phyloP scores from a whole-genome alignment of 2,888 invertebrate species.

The Tuta absoluta region DNA sequence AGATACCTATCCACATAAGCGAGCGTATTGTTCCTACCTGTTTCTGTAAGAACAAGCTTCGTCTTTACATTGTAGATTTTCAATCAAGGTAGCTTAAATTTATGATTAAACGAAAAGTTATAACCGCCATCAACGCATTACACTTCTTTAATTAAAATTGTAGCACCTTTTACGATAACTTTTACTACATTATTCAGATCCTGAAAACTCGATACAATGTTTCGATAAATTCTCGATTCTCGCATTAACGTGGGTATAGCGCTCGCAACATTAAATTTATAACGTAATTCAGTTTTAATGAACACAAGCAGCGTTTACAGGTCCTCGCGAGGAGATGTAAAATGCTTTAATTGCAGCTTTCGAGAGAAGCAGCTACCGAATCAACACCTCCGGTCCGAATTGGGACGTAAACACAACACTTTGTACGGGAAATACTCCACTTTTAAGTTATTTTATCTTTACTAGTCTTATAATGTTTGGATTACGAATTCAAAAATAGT shows the following conservation, averaged over 20 bases:
- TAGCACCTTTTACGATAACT: neutral
- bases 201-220: conserved; percentile 53
- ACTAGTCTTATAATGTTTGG: too few species aligned
- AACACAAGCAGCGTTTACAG: conserved; percentile 73
- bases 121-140: neutral
- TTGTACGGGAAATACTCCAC: conserved; percentile 46
- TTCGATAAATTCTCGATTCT: conserved; percentile 55
- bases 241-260: conserved; percentile 59
- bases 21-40: too few species aligned
- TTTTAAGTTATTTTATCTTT: too few species aligned
- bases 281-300: conserved; percentile 72
- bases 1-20: too few species aligned
- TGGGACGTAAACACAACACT: conserved; percentile 49
- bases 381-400: conserved; percentile 65
- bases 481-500: too few species aligned
- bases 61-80: too few species aligned
- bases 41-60: too few species aligned
- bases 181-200: neutral
- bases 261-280: conserved; percentile 67
- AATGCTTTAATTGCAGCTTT: conserved; percentile 69
- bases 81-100: neutral
- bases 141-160: conserved; percentile 9
- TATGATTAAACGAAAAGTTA: neutral
- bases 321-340: conserved; percentile 71
- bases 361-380: conserved; percentile 53